phyloP scores from a whole-genome alignment of 2,888 invertebrate genomes.

The Drosophila neotestacea region DNA sequence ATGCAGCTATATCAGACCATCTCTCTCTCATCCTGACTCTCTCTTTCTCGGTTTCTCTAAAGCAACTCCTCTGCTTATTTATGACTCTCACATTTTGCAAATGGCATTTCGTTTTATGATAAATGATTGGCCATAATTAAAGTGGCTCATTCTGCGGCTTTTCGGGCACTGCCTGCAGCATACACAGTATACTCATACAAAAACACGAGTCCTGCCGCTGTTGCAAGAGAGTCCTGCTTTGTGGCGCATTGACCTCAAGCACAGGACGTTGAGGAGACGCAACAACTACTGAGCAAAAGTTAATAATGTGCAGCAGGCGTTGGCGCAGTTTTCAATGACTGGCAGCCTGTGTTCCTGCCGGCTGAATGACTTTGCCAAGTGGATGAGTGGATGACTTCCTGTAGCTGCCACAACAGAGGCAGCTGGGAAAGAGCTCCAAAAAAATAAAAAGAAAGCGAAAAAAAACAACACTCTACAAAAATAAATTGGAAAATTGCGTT shows the following conservation, averaged over 20 bases:
- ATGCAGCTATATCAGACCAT: too few relatives aligned
- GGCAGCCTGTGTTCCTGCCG: constrained; percentile 48
- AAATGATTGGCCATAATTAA: constrained; percentile 72
- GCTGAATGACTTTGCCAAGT: constrained; percentile 62
- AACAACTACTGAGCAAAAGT: constrained; percentile 54
- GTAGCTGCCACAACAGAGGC: constrained; percentile 29
- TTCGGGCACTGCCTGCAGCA: constrained; percentile 17
- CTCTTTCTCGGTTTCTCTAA: constrained; percentile 1
- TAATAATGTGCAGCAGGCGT: constrained; percentile 71
- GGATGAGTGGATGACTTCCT: constrained; percentile 55
- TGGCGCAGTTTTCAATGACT: constrained; percentile 54
- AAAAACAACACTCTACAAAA: constrained; percentile 14
- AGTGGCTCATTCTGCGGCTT: constrained; percentile 56
- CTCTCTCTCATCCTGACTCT: too few relatives aligned
- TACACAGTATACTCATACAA: not conserved
- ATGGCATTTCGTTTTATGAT: constrained; percentile 63
- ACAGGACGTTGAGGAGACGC: constrained; percentile 4
- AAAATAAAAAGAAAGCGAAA: constrained; percentile 16
- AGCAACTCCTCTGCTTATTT: constrained; percentile 50
- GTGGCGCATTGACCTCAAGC: constrained; percentile 46
- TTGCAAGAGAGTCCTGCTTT: constrained; percentile 21
- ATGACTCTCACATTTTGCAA: constrained; percentile 59
- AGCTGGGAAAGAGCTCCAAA: constrained; percentile 60
- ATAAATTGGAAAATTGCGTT: constrained; percentile 39
- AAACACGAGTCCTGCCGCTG: constrained; percentile 12